Percentiles rank a stretch among this genome's conserved stretches.
phyloP scores from a whole-genome alignment of 2,888 invertebrate genomes.

The Trachelus tabidus region DNA sequence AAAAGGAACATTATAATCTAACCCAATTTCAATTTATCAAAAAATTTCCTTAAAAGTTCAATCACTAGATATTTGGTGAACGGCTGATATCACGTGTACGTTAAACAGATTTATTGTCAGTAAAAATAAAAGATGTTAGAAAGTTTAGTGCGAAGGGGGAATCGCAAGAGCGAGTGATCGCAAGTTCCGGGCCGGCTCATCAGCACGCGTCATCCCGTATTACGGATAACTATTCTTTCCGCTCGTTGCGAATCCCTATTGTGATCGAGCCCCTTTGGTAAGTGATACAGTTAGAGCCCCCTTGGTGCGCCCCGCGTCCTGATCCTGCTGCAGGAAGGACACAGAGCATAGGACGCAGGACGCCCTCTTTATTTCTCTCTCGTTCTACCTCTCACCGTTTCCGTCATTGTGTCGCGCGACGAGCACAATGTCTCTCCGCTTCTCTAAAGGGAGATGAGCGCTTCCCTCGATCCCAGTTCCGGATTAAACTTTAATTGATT shows the following conservation, averaged over 20 bases:
- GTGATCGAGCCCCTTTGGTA: conserved; percentile 48
- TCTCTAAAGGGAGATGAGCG: conserved; percentile 11
- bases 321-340: conserved; percentile 10
- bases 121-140: not conserved
- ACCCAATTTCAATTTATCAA: not conserved
- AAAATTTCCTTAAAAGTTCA: not conserved
- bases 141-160: not conserved
- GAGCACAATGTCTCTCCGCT: conserved; percentile 7
- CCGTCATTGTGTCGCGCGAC: conserved; percentile 12
- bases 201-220: conserved; percentile 60
- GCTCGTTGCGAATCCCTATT: conserved; percentile 52
- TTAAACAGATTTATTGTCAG: not conserved
- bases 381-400: conserved; percentile 16
- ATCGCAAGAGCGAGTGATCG: conserved; percentile 35
- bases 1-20: not conserved
- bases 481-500: conserved; percentile 74
- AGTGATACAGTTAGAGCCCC: conserved; percentile 51
- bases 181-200: conserved; percentile 60
- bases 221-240: conserved; percentile 62
- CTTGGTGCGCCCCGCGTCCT: conserved; percentile 31
- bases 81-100: not conserved
- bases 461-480: conserved; percentile 65
- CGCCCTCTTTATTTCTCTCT: conserved; percentile 13
- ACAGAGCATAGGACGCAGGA: conserved; percentile 6
- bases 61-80: not conserved